Conservation (phyloP, 2,113 vertebrate species). For the Xyliphius kryptos region DNA sequence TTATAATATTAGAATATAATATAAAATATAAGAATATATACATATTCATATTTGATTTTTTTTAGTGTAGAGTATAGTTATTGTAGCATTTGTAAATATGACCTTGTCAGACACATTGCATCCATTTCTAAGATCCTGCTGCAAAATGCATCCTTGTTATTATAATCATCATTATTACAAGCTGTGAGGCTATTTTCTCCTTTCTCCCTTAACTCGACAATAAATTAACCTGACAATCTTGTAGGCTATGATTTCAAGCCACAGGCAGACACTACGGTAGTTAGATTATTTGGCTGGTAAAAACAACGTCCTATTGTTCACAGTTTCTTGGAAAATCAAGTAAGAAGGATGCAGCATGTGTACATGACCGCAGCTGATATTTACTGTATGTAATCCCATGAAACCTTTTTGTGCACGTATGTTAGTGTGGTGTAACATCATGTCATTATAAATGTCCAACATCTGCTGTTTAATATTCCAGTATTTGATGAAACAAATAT, state of each 20-base stretch:
- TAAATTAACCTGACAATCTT: conserved; percentile 25
- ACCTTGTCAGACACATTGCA: neutral
- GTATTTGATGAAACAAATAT: too few relatives aligned
- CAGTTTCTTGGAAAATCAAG: conserved; percentile 29
- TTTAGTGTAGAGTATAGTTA: too few relatives aligned
- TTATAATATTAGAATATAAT: too few relatives aligned
- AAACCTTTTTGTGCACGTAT: neutral
- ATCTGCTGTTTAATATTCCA: too few relatives aligned
- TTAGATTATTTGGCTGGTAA: conserved; percentile 40
- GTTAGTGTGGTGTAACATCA: neutral
- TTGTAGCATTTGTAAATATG: too few relatives aligned
- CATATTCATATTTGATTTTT: too few relatives aligned
- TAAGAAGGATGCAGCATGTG: conserved; percentile 9
- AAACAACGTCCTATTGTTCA: conserved; percentile 37
- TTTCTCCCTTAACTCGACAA: conserved; percentile 20
- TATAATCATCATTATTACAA: conserved; percentile 44
- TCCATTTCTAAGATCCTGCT: conserved; percentile 14
- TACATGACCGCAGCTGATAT: neutral
- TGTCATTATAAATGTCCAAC: too few relatives aligned
- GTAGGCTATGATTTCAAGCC: conserved; percentile 39
- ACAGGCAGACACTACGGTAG: conserved; percentile 36
- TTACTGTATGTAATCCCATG: neutral
- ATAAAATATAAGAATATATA: too few relatives aligned
- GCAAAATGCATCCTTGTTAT: conserved; percentile 37
- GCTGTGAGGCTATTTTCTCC: conserved; percentile 34